phyloP scores from a whole-genome alignment of 35 echinoderm and acorn worm genomes.

The Apostichopus japonicus region DNA sequence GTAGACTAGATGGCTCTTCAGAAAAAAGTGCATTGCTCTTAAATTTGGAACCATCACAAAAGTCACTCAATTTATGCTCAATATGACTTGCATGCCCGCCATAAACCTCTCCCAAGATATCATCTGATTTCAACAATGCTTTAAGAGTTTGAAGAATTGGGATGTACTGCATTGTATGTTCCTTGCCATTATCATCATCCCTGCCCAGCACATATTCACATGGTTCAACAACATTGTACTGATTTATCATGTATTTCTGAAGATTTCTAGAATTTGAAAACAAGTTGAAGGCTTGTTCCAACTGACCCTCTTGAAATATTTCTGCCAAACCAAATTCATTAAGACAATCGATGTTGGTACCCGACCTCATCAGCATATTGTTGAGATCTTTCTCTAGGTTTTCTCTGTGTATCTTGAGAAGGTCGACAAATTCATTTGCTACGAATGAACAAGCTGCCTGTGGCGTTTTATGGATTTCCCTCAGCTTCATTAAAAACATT shows the following conservation, averaged over 20 bases:
- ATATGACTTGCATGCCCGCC: not conserved
- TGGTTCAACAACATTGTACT: constrained; percentile 13
- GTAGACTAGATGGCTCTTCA: constrained; percentile 35
- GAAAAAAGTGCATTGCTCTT: constrained; percentile 32
- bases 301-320: constrained; percentile 35
- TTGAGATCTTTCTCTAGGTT: constrained; percentile 10
- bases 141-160: constrained; percentile 4
- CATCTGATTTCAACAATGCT: constrained; percentile 14
- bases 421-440: constrained; percentile 51
- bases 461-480: constrained; percentile 20
- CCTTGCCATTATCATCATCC: constrained; percentile 15
- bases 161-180: constrained; percentile 51
- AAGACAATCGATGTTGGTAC: not conserved
- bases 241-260: constrained; percentile 9
- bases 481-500: constrained; percentile 18
- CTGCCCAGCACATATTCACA: constrained; percentile 13
- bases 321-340: constrained; percentile 5
- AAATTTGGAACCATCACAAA: constrained; percentile 49
- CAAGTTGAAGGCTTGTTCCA: not conserved
- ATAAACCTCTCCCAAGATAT: constrained; percentile 26
- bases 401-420: constrained; percentile 14
- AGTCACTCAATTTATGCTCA: not conserved
- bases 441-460: constrained; percentile 47
- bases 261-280: constrained; percentile 41
- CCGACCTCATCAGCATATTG: not conserved